Evolutionary conservation across 2,888 invertebrate genomes (phyloP).

Genomic region (Leptopilina drosophilae): DNA sequence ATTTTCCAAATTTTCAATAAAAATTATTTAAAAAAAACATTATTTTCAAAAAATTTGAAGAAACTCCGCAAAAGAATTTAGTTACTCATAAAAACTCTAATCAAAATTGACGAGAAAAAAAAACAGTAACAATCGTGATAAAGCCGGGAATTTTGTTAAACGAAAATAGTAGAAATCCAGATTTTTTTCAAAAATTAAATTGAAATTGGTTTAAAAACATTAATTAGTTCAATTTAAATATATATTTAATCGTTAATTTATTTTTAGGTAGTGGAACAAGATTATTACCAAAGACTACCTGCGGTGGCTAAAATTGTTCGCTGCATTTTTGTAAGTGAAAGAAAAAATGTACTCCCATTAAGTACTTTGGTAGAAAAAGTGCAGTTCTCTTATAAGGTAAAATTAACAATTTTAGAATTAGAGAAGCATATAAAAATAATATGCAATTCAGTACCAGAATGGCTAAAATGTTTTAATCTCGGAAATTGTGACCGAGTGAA

Average conservation of each 20-base stretch:
- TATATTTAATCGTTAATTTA: not conserved
- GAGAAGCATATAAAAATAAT: conserved; percentile 87
- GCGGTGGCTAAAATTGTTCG: conserved; percentile 90
- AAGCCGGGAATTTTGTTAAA: too few species aligned
- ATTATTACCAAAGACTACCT: conserved; percentile 87
- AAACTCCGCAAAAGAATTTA: too few species aligned
- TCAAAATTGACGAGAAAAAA: too few species aligned
- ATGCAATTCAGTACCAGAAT: conserved; percentile 85
- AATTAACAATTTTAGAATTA: conserved; percentile 84
- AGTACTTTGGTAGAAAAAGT: conserved; percentile 88
- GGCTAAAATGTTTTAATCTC: conserved; percentile 80
- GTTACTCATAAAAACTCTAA: too few species aligned
- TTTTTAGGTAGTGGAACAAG: conserved; percentile 56
- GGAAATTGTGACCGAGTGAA: conserved; percentile 10
- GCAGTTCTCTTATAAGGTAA: conserved; percentile 83
- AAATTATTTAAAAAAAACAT: too few species aligned
- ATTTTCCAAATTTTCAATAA: too few species aligned
- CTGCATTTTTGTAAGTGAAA: conserved; percentile 91
- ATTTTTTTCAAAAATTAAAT: too few species aligned
- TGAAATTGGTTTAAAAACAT: too few species aligned
- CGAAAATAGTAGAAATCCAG: too few species aligned
- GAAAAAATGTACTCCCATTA: conserved; percentile 88
- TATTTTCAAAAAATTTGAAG: too few species aligned
- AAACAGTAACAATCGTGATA: too few species aligned
- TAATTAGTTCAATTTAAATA: not conserved